A percentile compares a stretch with the other conserved stretches of the same genome.
phyloP scores from a whole-genome alignment of 2,888 invertebrate species.

The Microplitis deprimator region DNA sequence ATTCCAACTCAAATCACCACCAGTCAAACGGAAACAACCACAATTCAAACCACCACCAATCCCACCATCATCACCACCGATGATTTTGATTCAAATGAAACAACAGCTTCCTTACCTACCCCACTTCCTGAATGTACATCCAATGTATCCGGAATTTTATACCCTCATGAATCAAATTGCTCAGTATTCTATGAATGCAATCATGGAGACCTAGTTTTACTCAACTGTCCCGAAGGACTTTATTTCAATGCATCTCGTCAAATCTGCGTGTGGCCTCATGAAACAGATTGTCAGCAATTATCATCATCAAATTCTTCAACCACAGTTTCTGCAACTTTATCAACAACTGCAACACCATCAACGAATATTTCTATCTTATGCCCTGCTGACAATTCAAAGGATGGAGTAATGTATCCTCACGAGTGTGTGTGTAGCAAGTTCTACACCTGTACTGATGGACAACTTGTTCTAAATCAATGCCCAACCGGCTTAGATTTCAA shows the following conservation, averaged over 20 bases:
- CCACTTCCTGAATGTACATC: not conserved
- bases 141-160: not conserved
- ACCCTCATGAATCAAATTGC: slow-evolving; percentile 28
- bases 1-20: not conserved
- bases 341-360: slow-evolving; percentile 5
- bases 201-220: slow-evolving; percentile 18
- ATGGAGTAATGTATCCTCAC: slow-evolving; percentile 46
- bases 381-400: slow-evolving; percentile 20
- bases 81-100: not conserved
- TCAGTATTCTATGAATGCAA: slow-evolving; percentile 28
- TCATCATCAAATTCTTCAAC: not conserved
- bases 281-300: not conserved
- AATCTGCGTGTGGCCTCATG: slow-evolving; percentile 25
- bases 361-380: not conserved
- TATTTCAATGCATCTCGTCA: slow-evolving; percentile 12
- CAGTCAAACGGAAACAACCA: not conserved
- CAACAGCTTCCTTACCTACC: not conserved
- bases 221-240: slow-evolving; percentile 11
- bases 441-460: slow-evolving; percentile 50
- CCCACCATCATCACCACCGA: not conserved
- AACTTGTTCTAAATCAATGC: slow-evolving; percentile 41
- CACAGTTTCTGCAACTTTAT: not conserved
- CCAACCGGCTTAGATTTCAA: slow-evolving; percentile 45
- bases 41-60: not conserved
- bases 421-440: slow-evolving; percentile 51